Evolutionary conservation across 2,888 invertebrate genomes (phyloP), one percentile per base, ranked within the genome.

Genomic region (Gnatocerus cornutus): DNA sequence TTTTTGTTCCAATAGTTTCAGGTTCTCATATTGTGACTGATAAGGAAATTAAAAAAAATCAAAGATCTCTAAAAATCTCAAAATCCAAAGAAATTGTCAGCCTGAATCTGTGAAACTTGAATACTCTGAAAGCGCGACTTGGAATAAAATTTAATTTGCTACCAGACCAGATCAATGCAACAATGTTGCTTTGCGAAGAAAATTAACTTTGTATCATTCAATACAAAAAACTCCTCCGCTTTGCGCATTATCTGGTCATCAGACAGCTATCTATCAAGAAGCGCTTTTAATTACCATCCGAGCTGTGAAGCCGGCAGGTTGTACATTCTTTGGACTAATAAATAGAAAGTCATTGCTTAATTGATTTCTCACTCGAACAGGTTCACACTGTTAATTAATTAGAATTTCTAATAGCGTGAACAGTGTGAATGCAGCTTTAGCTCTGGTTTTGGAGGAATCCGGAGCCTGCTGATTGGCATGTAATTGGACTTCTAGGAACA

Each of bases 401-500:
- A 41, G 41, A 41, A 33, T 4, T 33, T 41, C 13, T 41, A 41
- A 41, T n/a, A 13, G 27, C 27, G 8, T 21, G 27, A 27, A 9
- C 33, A 29, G 14, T 39, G 16, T 55, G 37, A 55, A 58, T 10
- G 30, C 29, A n/a, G 27, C 58, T 58, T 45, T 58, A 45, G 56
- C 16, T 8, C 6, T 56, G 30, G 46, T 62, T 50, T 50, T 53
- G 63, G 53, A 43, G 48, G 43, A 14, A 63, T 63, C 53, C 63
- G 14, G 29, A 37, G 59, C 6, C 39, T 46, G 61, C 39, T 61
- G 63, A 63, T 63, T 63, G 53, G 52, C 63, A 63, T 68, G 68
- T 69, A 63, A 69, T 63, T 69, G 68, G 52, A 68, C 39, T 69
- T 69, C 68, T 63, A 63, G 64, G 58, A 69, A 69, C 68, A 63